phyloP scores from a whole-genome alignment of 1,140 invertebrate genomes.

The Ridgeia piscesae region DNA sequence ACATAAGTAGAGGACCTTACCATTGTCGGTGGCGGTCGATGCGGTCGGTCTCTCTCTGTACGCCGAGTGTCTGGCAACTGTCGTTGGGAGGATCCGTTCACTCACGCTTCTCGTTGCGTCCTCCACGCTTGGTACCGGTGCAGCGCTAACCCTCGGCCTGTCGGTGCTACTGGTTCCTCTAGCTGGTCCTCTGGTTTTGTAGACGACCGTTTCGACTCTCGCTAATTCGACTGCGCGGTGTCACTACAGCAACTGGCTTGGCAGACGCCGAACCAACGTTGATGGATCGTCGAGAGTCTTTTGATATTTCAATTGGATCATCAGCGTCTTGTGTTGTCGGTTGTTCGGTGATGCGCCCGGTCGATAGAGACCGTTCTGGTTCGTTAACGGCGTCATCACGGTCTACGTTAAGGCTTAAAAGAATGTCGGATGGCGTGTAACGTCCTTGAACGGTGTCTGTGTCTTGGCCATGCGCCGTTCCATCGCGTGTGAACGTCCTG shows the following conservation, averaged over 20 bases:
- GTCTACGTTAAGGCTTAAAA: background rate
- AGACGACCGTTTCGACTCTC: background rate
- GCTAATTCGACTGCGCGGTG: background rate
- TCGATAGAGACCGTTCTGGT: background rate
- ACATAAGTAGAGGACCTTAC: background rate
- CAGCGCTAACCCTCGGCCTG: background rate
- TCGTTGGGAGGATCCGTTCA: background rate
- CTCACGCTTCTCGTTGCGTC: background rate
- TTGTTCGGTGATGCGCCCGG: background rate
- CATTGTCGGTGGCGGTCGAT: background rate
- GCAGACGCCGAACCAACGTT: background rate
- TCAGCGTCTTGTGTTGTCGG: background rate
- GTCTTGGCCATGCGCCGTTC: background rate
- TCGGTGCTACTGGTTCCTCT: background rate
- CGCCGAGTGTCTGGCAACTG: background rate
- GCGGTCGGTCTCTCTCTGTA: background rate
- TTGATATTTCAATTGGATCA: background rate
- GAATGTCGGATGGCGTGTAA: background rate
- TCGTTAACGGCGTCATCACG: background rate
- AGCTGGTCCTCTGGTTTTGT: background rate
- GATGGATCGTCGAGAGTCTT: background rate
- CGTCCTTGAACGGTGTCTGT: background rate
- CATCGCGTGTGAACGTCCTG: background rate
- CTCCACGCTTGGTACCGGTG: background rate
- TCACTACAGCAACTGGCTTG: background rate